Evolutionary conservation across 2,113 vertebrate species (phyloP), one percentile per base, ranked within the genome.

Genomic region (Cryptotis parvus): DNA sequence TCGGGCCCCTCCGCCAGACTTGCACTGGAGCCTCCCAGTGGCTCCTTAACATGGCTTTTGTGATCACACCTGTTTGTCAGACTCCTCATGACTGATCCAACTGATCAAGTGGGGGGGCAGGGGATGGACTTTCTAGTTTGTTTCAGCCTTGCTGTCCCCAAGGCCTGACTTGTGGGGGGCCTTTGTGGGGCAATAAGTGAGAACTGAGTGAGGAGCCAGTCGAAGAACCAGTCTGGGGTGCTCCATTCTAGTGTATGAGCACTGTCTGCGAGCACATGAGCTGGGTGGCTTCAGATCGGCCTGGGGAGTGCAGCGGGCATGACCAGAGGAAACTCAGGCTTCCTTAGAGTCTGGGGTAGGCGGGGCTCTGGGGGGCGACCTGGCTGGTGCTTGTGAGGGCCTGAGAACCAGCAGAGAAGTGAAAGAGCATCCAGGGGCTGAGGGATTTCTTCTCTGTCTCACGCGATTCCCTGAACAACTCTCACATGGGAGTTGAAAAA

Each of bases 151-250:
- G 49, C 43, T 3, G 4, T 75, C 18, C 41, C 33, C 33, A 37
- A 77, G 22, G 43, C 22, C 1, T 35, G 66, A 24, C 35, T 61
- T 45, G 10, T 20, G 20, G 11, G 35, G 89, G 58, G 31, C 8
- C 24, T 33, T 20, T 39, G 4, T 16, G 65, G n/a, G 49, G 37
- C 1, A 8, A 18, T 3, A 37, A 35, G 12, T 31, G 41, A 18
- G 58, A 73, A 26, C 16, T 22, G 37, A 45, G 29, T 0, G 5
- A 76, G 61, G 22, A n/a, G 66, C 55, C 4, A 20, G 41, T 31
- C 29, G 39, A 35, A 66, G 20, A n/a, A 6, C 31, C 15, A 14
- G 3, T 0, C 9, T 22, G 1, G 35, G 29, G 29, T 0, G 6
- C 3, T 24, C 33, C 15, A 9, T 39, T 52, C 68, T 39, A 22